Base-by-base conservation (phyloP, 1,140 invertebrate genomes). In the Cephus cinctus region DNA sequence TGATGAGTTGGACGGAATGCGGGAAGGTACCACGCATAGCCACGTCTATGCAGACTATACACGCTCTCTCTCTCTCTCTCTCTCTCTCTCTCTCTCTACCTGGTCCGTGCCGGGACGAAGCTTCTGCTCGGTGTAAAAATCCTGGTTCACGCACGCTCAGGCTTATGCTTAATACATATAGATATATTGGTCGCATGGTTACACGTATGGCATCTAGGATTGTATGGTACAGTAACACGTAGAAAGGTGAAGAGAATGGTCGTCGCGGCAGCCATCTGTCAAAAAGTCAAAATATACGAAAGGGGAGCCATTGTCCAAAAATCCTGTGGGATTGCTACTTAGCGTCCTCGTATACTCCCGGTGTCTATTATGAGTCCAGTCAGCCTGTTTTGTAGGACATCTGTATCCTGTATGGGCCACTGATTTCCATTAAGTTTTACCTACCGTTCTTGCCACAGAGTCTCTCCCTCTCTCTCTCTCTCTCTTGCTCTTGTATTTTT, bases 201-300 rank as follows among this genome's bases (percentile, higher is more conserved):
- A n/a, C n/a, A n/a, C n/a, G n/a, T n/a, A n/a, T n/a, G n/a, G n/a
- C n/a, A n/a, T n/a, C n/a, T n/a, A n/a, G n/a, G n/a, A n/a, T n/a
- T n/a, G n/a, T n/a, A n/a, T n/a, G n/a, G n/a, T n/a, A n/a, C n/a
- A n/a, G n/a, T n/a, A n/a, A n/a, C n/a, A n/a, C n/a, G n/a, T n/a
- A n/a, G n/a, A n/a, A n/a, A n/a, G n/a, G n/a, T n/a, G n/a, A n/a
- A n/a, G n/a, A n/a, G n/a, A n/a, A n/a, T n/a, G n/a, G n/a, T n/a
- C n/a, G n/a, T n/a, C n/a, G n/a, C n/a, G n/a, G n/a, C n/a, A n/a
- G 52, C 67, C 69, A 71, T 71, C 69, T 71, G 69, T 71, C 69
- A 71, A 71, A 70, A 71, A 71, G 69, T 71, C 69, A 71, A 71
- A 71, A 71, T 70, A 71, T 52, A 67, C 61, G 58, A 61, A 62